These are phyloP conservation scores for Zenarchopterus dispar DNA, from an alignment of 2,797 vertebrate species.

Conservation along the genomic window DNA sequence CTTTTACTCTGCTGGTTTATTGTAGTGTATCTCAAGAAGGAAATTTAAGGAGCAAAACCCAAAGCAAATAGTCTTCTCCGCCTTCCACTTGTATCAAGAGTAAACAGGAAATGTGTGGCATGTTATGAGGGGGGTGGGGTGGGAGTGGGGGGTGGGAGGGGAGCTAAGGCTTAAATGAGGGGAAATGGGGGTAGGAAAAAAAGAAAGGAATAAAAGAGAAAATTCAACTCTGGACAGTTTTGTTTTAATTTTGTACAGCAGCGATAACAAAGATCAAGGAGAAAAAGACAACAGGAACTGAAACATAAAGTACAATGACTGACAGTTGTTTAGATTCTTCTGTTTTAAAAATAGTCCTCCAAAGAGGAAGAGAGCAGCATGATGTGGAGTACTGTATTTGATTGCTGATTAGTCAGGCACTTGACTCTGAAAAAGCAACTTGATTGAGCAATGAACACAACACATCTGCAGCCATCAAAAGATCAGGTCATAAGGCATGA, in stretches of 20 bases:
- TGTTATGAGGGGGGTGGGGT: slow-evolving; percentile 60
- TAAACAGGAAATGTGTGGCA: slow-evolving; percentile 83
- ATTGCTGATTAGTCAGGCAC: slow-evolving; percentile 35
- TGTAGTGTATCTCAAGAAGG: slow-evolving; percentile 25
- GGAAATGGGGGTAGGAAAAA: slow-evolving; percentile 15
- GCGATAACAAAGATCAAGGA: slow-evolving; percentile 9
- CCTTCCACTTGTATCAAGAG: slow-evolving; percentile 75
- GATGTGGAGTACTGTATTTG: slow-evolving; percentile 40
- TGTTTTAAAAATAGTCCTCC: slow-evolving; percentile 50
- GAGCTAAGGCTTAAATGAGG: slow-evolving; percentile 30
- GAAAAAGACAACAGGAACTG: slow-evolving; percentile 10
- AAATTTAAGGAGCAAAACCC: slow-evolving; percentile 35
- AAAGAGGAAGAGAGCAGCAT: slow-evolving; percentile 54
- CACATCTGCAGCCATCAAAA: slow-evolving; percentile 5
- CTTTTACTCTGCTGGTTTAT: slow-evolving; percentile 7
- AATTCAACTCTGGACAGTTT: neutral
- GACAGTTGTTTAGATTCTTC: slow-evolving; percentile 29
- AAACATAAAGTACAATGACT: slow-evolving; percentile 15
- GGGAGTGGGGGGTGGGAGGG: slow-evolving; percentile 61
- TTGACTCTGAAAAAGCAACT: slow-evolving; percentile 32
- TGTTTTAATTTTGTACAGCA: neutral
- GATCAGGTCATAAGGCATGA: too few species aligned
- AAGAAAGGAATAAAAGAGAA: slow-evolving; percentile 22
- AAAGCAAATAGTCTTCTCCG: slow-evolving; percentile 56
- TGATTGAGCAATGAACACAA: slow-evolving; percentile 19